Evolutionary conservation across 2,797 vertebrate genomes (phyloP).

Genomic region (Hirundo rustica): DNA sequence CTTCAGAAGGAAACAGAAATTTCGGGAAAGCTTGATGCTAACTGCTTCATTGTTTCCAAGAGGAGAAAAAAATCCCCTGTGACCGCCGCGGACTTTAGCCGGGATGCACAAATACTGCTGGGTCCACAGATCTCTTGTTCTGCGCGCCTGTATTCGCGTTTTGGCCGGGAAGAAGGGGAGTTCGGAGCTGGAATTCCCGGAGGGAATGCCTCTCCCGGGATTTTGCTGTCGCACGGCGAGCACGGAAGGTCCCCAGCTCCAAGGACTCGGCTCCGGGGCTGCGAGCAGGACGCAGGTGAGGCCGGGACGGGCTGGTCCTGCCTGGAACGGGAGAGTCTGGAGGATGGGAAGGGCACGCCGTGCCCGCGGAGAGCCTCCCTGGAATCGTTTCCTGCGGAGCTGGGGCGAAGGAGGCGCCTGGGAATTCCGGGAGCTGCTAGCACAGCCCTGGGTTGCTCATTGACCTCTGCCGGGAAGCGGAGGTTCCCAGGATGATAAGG

Average conservation of each 20-base stretch:
- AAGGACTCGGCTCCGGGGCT: neutral
- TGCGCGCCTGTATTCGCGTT: neutral
- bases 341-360: rapidly evolving
- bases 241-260: neutral
- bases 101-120: slow-evolving; percentile 1
- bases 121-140: slow-evolving; percentile 44
- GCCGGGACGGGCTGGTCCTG: neutral
- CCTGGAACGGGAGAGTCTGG: rapidly evolving
- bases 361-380: neutral
- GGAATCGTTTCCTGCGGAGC: neutral
- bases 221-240: neutral
- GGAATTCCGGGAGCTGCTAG: neutral
- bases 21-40: neutral
- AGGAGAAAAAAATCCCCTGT: neutral
- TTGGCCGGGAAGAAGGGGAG: neutral
- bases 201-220: neutral
- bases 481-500: slow-evolving; percentile 62
- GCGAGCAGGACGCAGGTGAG: neutral
- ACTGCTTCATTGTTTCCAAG: neutral
- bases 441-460: neutral
- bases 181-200: neutral
- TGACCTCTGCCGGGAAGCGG: slow-evolving; percentile 63
- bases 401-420: neutral
- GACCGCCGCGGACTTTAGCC: neutral
- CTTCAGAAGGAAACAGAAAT: neutral